Evolutionary conservation across 2,888 invertebrate genomes (phyloP), one percentile per base, ranked within the genome.

Genomic region (Dorcus hopei): DNA sequence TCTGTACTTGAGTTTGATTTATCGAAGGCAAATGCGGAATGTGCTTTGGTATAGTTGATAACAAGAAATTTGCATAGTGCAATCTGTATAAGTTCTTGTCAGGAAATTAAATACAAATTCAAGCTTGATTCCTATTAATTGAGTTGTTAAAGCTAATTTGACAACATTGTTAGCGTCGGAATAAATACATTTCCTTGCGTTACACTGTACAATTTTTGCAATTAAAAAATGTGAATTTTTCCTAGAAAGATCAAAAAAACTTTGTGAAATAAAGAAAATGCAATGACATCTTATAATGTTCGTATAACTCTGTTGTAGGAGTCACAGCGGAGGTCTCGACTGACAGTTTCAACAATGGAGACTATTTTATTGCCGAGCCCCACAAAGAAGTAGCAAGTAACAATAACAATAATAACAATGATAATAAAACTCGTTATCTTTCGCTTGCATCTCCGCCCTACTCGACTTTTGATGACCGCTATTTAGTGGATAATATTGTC

Each of bases 361-460:
- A 65, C 67, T 65, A 66, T 69, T 72, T 72, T 72, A 72, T 71
- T 64, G 66, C 66, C 64, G 53, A 62, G 50, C 65, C 59, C 61
- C 61, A 71, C 70, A 71, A 72, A 70, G 68, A 71, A 69, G 70
- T 64, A 72, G 70, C 70, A 65, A 60, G 66, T 61, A 72, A 72
- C 70, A 72, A 70, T 70, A 70, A 70, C 66, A 69, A 70, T 66
- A 69, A 70, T 68, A 71, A 70, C 68, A 71, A 67, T 67, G 68
- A 72, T 68, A 70, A 71, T 71, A 72, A 71, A 71, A 70, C 65
- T 64, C 58, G 63, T 68, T 71, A 70, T 72, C 69, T 68, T 55
- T 55, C 51, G 47, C 57, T 49, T 52, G 57, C 50, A 70, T 71
- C 68, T 65, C 58, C 57, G 52, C 51, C 51, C 57, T 57, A 57